phyloP scores from a whole-genome alignment of 2,888 invertebrate genomes.

The Cecidostiba fungosa region DNA sequence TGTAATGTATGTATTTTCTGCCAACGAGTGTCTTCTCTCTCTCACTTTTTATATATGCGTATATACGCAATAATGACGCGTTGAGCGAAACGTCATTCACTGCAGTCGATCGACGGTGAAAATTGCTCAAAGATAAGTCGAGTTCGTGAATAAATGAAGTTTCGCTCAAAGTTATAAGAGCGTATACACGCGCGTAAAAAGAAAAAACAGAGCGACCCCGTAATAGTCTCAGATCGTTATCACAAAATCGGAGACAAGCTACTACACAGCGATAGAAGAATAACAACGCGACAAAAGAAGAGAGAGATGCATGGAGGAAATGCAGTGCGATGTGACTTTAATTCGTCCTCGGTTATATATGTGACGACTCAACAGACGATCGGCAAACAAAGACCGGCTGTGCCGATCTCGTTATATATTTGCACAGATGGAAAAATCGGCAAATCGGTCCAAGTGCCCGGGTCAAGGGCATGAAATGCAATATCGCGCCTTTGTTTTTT shows the following conservation, averaged over 20 bases:
- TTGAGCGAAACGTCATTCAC: background rate
- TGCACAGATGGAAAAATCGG: conserved; percentile 52
- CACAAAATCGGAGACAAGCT: conserved; percentile 23
- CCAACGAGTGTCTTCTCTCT: background rate
- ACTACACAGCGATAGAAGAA: background rate
- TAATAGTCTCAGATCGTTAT: conserved; percentile 14
- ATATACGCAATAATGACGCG: conserved; percentile 27
- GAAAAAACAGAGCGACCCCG: conserved; percentile 2
- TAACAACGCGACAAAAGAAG: background rate
- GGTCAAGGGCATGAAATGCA: background rate
- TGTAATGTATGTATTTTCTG: background rate
- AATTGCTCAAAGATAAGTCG: conserved; percentile 10
- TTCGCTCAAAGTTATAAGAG: background rate
- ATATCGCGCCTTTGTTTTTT: conserved; percentile 6
- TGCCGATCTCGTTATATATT: background rate
- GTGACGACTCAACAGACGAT: conserved; percentile 69
- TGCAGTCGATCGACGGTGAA: background rate
- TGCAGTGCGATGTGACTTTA: conserved; percentile 67
- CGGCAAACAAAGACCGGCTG: conserved; percentile 69
- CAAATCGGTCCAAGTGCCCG: background rate
- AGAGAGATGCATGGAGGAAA: background rate
- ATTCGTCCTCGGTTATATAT: conserved; percentile 68
- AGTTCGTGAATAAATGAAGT: background rate
- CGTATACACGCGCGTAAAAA: background rate
- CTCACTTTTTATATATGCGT: background rate